A percentile compares a stretch with the other conserved stretches of the same genome.
Conservation (phyloP, 2,888 invertebrate genomes). For the Tenthredo mesomela region DNA sequence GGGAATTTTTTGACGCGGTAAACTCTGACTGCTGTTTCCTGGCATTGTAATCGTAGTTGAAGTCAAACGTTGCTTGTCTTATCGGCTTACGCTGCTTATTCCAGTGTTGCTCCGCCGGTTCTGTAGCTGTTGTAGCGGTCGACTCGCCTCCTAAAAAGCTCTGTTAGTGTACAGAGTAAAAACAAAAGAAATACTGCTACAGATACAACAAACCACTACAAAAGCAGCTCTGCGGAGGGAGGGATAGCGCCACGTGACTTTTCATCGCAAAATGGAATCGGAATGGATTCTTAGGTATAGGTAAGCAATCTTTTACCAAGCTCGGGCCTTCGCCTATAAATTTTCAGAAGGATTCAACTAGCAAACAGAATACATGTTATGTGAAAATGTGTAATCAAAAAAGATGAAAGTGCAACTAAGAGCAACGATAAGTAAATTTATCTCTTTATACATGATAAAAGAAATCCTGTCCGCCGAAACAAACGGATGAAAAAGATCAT, state of each 20-base stretch:
- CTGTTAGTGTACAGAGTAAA: slow-evolving; percentile 75
- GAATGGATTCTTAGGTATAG: not conserved
- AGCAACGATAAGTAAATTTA: not conserved
- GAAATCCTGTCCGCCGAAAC: too few relatives aligned
- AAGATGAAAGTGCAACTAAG: slow-evolving; percentile 5
- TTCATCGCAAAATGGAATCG: slow-evolving; percentile 4
- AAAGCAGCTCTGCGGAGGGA: slow-evolving; percentile 64
- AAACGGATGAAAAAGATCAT: too few relatives aligned
- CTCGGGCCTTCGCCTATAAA: not conserved
- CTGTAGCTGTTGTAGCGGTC: slow-evolving; percentile 68
- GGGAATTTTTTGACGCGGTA: not conserved
- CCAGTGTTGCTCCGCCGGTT: slow-evolving; percentile 75
- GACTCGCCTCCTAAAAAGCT: slow-evolving; percentile 76
- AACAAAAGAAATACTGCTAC: slow-evolving; percentile 73
- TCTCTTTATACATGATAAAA: too few relatives aligned
- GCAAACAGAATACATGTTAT: slow-evolving; percentile 42
- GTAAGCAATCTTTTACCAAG: slow-evolving; percentile 32
- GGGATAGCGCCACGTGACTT: not conserved
- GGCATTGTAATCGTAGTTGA: slow-evolving; percentile 64
- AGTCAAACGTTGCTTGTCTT: slow-evolving; percentile 72
- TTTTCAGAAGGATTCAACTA: not conserved
- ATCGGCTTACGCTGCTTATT: slow-evolving; percentile 76
- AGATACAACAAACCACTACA: slow-evolving; percentile 75
- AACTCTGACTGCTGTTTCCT: slow-evolving; percentile 39
- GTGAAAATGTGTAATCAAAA: slow-evolving; percentile 18